Evolutionary conservation across 2,113 vertebrate genomes (phyloP).

Genomic region (Sprattus sprattus): DNA sequence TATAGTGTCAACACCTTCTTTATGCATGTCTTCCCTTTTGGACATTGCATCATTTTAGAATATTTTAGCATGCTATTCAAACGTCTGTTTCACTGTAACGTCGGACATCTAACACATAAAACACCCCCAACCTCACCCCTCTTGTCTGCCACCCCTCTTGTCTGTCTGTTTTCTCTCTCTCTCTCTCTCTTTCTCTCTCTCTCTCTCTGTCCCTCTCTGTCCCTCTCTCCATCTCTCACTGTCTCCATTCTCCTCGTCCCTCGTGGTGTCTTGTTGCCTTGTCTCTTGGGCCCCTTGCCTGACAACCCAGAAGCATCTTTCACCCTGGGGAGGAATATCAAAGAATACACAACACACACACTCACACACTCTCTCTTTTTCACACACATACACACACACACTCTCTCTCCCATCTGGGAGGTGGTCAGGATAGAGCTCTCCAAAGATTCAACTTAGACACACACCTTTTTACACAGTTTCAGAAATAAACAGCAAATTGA

Average conservation of each 20-base stretch:
- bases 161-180: slow-evolving; percentile 11
- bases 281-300: slow-evolving; percentile 30
- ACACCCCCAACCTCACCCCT: no score
- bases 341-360: neutral
- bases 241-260: neutral
- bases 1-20: neutral
- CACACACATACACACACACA: neutral
- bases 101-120: neutral
- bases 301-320: slow-evolving; percentile 38
- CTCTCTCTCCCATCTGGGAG: neutral
- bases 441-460: neutral
- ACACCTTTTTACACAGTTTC: neutral
- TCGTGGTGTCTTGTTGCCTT: neutral
- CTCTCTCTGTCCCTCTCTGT: neutral
- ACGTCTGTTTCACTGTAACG: neutral
- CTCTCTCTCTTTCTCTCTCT: slow-evolving; percentile 26
- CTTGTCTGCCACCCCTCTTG: neutral
- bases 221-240: neutral
- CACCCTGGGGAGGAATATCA: slow-evolving; percentile 9
- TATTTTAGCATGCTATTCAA: neutral
- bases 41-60: neutral
- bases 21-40: neutral
- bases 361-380: slow-evolving; percentile 21
- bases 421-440: slow-evolving; percentile 23
- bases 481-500: neutral